phyloP scores from a whole-genome alignment of 2,113 vertebrate species.

The Passerina amoena region DNA sequence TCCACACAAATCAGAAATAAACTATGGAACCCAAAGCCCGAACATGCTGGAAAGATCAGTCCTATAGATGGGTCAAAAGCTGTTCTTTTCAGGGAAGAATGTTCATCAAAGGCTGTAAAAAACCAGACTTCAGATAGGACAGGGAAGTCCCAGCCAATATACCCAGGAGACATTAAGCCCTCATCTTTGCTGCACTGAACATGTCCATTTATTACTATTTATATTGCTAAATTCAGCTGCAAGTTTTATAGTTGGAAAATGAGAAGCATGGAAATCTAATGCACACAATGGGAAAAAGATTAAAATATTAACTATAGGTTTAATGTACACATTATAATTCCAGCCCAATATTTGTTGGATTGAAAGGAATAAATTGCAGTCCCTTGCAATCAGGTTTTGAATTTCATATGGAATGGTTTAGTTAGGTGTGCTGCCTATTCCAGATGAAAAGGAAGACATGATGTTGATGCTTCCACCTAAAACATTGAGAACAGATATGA shows the following conservation, averaged over 20 bases:
- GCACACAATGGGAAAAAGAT: neutral
- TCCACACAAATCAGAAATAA: neutral
- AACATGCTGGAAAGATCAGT: neutral
- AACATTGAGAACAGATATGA: neutral
- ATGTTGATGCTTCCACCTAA: neutral
- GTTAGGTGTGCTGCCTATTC: neutral
- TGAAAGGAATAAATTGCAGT: neutral
- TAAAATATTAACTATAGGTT: neutral
- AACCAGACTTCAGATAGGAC: neutral
- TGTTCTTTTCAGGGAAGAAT: neutral
- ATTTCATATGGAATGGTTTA: neutral
- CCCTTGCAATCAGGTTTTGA: neutral
- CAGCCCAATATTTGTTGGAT: neutral
- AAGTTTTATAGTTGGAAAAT: neutral
- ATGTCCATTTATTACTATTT: neutral
- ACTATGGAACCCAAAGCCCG: rapidly evolving
- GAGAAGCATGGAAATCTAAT: neutral
- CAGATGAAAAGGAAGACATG: neutral
- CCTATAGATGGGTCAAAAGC: neutral
- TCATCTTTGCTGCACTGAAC: neutral
- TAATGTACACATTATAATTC: neutral
- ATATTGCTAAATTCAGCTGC: neutral
- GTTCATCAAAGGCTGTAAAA: neutral
- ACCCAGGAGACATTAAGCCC: neutral
- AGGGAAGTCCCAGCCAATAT: neutral